Conservation (phyloP, 1,140 invertebrate species). For the Gryllus bimaculatus region DNA sequence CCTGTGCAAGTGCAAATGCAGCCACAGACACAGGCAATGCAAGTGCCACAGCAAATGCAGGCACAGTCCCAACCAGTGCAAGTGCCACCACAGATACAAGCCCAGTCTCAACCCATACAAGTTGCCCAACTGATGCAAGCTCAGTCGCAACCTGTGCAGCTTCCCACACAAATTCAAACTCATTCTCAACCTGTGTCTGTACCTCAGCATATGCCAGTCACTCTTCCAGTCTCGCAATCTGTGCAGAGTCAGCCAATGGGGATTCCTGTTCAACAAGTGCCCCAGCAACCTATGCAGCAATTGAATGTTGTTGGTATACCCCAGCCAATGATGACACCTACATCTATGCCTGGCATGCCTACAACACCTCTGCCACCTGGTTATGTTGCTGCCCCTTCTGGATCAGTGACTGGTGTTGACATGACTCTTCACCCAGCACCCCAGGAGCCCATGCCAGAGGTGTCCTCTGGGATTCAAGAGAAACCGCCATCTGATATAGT, state of each 20-base stretch:
- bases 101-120: background rate
- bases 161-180: background rate
- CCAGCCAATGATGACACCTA: constrained; percentile 2
- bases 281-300: background rate
- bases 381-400: background rate
- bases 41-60: constrained; percentile 16
- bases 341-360: background rate
- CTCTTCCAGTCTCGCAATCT: background rate
- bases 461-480: background rate
- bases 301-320: background rate
- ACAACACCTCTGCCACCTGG: background rate
- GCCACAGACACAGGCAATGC: constrained; percentile 9
- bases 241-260: background rate
- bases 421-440: background rate
- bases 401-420: background rate
- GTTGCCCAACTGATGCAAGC: background rate
- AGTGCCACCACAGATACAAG: constrained; percentile 9
- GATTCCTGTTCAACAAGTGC: constrained; percentile 11
- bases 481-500: background rate
- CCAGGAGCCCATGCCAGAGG: background rate
- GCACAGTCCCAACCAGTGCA: constrained; percentile 6
- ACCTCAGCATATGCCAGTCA: constrained; percentile 2
- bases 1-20: constrained; percentile 8
- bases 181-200: constrained; percentile 1
- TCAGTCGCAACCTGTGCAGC: background rate